Base-by-base conservation (phyloP, 1,140 invertebrate species). In the Drosophila ficusphila region DNA sequence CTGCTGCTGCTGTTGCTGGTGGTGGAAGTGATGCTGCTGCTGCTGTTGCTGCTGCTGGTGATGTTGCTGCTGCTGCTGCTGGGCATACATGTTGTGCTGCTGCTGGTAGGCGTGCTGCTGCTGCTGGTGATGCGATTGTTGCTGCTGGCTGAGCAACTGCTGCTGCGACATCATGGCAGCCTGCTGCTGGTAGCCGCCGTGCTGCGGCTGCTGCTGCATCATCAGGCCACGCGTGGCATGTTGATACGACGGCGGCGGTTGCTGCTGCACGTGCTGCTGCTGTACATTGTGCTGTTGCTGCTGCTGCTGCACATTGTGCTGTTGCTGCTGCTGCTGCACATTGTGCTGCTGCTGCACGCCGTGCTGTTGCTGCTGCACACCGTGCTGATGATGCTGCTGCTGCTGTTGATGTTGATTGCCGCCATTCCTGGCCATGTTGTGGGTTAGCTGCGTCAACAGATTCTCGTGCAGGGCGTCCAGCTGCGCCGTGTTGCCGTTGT, bases 401-500 rank as follows among this genome's bases (percentile, higher is more conserved):
- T 75, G 71, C 23, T 69, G 61, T 27, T 60, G 53, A n/a, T 79
- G 18, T 14, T 41, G 34, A 23, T 44, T 60, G 42, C 41, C 62
- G 60, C 53, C 25, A 5, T 34, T 74, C 39, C 92, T 71, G 57
- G 82, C 73, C 47, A 93, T 89, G n/a, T 81, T 92, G 68, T 91
- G 93, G 90, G 85, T 94, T 88, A 92, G 93, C 90, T 93, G 90
- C 21, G 79, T 85, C 49, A 95, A 76, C 7, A 91, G 48, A 54
- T 73, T 90, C 62, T 95, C 95, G 12, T 95, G 95, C 67, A 96
- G 93, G 3, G 94, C 93, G 78, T 96, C 95, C 25, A 96, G 7
- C 5, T 90, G 78, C 0, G 60, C 38, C 0, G 27, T 27, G 9
- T 68, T 56, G 18, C 18, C 46, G 33, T 92, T 60, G 29, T 93